Evolutionary conservation across 2,113 vertebrate genomes (phyloP).

Genomic region (Takifugu bimaculatus): DNA sequence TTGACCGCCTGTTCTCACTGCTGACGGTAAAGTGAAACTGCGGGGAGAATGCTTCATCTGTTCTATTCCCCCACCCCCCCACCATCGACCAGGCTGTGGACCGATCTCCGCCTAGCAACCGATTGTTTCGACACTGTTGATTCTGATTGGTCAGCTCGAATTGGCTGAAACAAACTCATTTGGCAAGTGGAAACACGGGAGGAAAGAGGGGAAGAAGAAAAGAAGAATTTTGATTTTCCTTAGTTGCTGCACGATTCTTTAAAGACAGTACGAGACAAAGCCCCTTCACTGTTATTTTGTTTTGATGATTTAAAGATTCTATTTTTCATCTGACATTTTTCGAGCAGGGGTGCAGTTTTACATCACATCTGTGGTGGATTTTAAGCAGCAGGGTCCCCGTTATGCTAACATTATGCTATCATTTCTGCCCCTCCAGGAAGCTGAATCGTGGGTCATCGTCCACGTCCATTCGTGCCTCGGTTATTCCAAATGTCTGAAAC

Average conservation of each 20-base stretch:
- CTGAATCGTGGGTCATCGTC: no score
- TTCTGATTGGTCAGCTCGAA: constrained; percentile 94
- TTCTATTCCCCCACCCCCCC: constrained; percentile 67
- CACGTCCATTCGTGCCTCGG: no score
- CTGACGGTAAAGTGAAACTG: constrained; percentile 98
- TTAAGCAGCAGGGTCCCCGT: no score
- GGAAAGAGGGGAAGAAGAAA: constrained; percentile 40
- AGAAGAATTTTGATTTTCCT: constrained; percentile 28
- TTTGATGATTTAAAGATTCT: constrained; percentile 19
- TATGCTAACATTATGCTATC: no score
- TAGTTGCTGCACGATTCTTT: constrained; percentile 11
- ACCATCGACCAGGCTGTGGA: constrained; percentile 77
- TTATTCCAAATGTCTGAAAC: no score
- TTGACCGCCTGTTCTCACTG: constrained; percentile 98
- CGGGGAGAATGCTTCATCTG: constrained; percentile 77
- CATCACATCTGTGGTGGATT: constrained; percentile 6
- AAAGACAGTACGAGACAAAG: no score
- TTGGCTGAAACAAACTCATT: constrained; percentile 34
- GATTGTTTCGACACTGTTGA: constrained; percentile 65
- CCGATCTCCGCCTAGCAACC: constrained; percentile 67
- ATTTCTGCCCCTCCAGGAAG: no score
- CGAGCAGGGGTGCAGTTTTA: constrained; percentile 21
- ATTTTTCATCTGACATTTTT: constrained; percentile 20
- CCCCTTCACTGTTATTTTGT: constrained; percentile 21
- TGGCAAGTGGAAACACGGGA: constrained; percentile 28